Base-by-base conservation (phyloP, 2,888 invertebrate species). In the Fragum whitleyi region DNA sequence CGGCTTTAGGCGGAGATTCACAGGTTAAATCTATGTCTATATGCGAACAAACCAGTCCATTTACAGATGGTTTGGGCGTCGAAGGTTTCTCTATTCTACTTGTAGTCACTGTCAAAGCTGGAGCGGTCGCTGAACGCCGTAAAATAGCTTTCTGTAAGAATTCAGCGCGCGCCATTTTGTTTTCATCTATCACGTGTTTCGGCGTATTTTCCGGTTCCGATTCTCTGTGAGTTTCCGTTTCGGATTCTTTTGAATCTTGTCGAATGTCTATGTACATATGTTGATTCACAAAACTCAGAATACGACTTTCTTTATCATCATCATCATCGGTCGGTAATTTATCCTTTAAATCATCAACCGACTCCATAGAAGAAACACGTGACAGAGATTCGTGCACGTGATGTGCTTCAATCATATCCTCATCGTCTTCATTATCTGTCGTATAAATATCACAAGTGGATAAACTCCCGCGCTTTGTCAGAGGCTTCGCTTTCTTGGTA, bases 21-120 rank as follows among this genome's bases (percentile, higher is more conserved):
- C 79, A 77, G 1, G 74, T 79, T 9, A 85, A 57, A 29, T 88
- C 83, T 57, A 88, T 86, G 51, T 82, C 86, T 28, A 88, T 85
- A 73, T 87, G 88, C 23, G 86, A 80, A 78, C 88, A 88, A 21
- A 55, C 59, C n/a, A 84, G 57, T 21, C 81, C 86, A 36, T 85
- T 81, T 9, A 79, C 73, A 16, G 80, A 81, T 7, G 80, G 76
- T 55, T 74, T 78, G 2, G 76, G 69, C 19, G 78, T 73, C n/a
- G 26, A 53, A 6, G 73, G 82, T 28, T 72, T 76, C 26, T 79
- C 59, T 42, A 65, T 19, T 32, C 55, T 71, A 67, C 77, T 81
- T 53, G 36, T 77, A 16, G 57, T 53, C 3, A 81, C 47, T 21
- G 83, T 79, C 7, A 81, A 62, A 16, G 42, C 23, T 23, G 79